phyloP scores from a whole-genome alignment of 2,888 invertebrate genomes.

The Lepidochrysops patricia region DNA sequence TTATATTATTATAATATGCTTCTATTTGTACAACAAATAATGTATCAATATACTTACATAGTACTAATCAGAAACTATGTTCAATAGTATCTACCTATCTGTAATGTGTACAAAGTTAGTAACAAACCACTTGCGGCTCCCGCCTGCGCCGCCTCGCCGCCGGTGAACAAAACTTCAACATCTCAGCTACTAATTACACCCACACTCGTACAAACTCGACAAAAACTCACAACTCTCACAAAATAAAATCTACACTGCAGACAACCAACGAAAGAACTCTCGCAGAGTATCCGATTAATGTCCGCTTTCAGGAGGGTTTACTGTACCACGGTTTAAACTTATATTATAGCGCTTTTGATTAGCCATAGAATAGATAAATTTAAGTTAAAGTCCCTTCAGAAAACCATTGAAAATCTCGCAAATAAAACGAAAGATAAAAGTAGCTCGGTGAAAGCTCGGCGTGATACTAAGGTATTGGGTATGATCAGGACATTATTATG shows the following conservation, averaged over 20 bases:
- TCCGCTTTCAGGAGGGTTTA: too few species aligned
- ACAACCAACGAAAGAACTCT: too few species aligned
- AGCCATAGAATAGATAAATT: too few species aligned
- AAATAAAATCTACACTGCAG: too few species aligned
- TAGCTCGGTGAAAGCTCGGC: constrained; percentile 45
- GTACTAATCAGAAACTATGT: not conserved
- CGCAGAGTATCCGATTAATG: too few species aligned
- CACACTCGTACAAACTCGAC: not conserved
- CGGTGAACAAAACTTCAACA: constrained; percentile 78
- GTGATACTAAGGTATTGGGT: constrained; percentile 56
- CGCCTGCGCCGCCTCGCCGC: constrained; percentile 71
- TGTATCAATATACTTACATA: too few species aligned
- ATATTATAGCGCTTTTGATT: too few species aligned
- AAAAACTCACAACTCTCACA: not conserved
- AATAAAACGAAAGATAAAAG: constrained; percentile 24
- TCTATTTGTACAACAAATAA: not conserved
- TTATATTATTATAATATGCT: too few species aligned
- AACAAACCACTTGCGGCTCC: constrained; percentile 65
- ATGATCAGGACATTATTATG: constrained; percentile 68
- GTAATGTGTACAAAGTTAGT: not conserved
- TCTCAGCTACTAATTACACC: constrained; percentile 35
- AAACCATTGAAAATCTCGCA: not conserved
- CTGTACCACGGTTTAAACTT: too few species aligned
- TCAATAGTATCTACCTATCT: not conserved
- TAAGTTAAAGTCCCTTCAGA: too few species aligned